Evolutionary conservation across 2,797 vertebrate species (phyloP), one percentile per base, ranked within the genome.

Genomic region (Schizothorax lantsangensis): DNA sequence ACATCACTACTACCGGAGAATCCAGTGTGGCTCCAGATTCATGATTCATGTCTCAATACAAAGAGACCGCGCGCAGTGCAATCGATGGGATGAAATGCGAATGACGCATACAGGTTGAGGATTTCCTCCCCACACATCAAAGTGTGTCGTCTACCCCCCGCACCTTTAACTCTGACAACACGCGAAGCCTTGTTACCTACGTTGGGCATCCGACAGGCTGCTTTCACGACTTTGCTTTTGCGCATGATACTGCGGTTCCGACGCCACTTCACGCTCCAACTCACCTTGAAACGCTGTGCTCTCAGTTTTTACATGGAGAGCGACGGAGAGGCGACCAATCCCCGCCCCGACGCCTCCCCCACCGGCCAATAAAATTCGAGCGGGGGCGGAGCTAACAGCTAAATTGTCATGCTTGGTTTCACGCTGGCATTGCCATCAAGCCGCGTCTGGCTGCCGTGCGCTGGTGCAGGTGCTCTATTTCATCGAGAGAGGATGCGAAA

Each of bases 201-300:
- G 54, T 1, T 26, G 40, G 68, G 14, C 26, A 62, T 36, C 82
- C 66, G 54, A 47, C 72, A 83, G 47, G 21, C 86, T 78, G 43
- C 49, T 52, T 52, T 26, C 81, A 83, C 49, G 74, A 95, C 84
- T 92, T 93, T 84, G 85, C 96, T 95, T 97, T 95, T 98, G 97
- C 97, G 97, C 97, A 98, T 97, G 97, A 98, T 97, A 96, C 97
- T 98, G 97, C 97, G 97, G 97, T 96, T 96, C 94, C 89, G 75
- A 95, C 90, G 94, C 94, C 88, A 93, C 91, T 92, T 92, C 94
- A 94, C 97, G 94, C 96, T 95, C 94, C 97, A 98, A 97, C 97
- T 96, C 96, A 98, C 96, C 97, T 97, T 98, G 96, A 97, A 96
- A 92, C 92, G 89, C 85, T 93, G 92, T 94, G 93, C 92, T 91